phyloP scores from a whole-genome alignment of 2,888 invertebrate genomes.

The Oligia fasciuncula region DNA sequence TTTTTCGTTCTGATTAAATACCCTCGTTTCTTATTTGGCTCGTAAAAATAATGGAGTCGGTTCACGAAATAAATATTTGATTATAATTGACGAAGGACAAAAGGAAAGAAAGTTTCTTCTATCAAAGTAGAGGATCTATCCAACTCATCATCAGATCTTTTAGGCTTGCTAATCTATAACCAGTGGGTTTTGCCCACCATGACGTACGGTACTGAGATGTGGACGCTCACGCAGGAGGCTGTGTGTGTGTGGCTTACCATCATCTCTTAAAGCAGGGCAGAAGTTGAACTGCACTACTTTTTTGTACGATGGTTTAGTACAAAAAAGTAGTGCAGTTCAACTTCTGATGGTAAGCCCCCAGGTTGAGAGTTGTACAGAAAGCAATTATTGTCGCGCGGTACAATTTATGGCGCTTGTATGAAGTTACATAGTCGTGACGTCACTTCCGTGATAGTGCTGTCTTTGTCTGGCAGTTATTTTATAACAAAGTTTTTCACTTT shows the following conservation, averaged over 20 bases:
- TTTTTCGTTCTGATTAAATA: slow-evolving; percentile 61
- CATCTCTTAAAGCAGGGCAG: too few relatives aligned
- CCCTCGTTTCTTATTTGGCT: slow-evolving; percentile 55
- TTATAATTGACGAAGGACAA: slow-evolving; percentile 24
- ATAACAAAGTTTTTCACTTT: neutral
- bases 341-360: too few relatives aligned
- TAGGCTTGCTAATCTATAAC: neutral
- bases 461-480: neutral
- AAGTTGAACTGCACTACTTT: too few relatives aligned
- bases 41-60: slow-evolving; percentile 45
- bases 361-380: too few relatives aligned
- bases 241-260: too few relatives aligned
- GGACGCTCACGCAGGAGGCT: too few relatives aligned
- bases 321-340: too few relatives aligned
- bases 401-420: neutral
- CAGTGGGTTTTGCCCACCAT: too few relatives aligned
- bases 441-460: neutral
- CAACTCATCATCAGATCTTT: neutral
- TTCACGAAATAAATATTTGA: slow-evolving; percentile 52
- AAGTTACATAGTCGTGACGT: neutral
- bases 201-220: too few relatives aligned
- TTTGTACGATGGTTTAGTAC: too few relatives aligned
- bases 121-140: neutral
- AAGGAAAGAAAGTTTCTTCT: neutral
- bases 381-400: neutral